Evolutionary conservation across 2,113 vertebrate species (phyloP).

Genomic region (Lates calcarifer): DNA sequence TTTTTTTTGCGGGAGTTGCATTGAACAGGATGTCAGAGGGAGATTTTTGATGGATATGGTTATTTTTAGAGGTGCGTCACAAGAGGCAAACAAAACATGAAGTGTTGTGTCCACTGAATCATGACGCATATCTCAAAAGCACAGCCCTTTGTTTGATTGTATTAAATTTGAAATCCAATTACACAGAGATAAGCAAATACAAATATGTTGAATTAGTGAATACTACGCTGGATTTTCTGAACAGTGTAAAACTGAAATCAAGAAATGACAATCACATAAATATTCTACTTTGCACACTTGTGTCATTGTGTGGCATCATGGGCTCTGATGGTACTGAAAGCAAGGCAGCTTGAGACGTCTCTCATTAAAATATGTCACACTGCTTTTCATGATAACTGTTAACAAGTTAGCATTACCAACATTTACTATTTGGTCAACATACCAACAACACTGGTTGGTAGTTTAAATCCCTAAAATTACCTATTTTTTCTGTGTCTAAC

Average conservation of each 20-base stretch:
- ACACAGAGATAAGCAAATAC: background rate
- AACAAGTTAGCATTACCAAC: too few species aligned
- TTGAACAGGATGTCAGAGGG: slow-evolving; percentile 26
- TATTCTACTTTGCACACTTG: background rate
- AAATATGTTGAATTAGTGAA: background rate
- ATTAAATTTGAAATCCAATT: background rate
- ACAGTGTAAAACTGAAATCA: background rate
- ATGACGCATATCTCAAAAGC: background rate
- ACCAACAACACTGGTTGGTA: too few species aligned
- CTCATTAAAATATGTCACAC: slow-evolving; percentile 26
- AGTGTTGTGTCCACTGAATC: slow-evolving; percentile 8
- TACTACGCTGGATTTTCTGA: too few species aligned
- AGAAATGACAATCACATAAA: background rate
- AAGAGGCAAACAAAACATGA: slow-evolving; percentile 4
- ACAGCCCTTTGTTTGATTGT: background rate
- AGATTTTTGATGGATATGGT: slow-evolving; percentile 28
- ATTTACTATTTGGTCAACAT: too few species aligned
- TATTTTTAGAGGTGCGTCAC: slow-evolving; percentile 10
- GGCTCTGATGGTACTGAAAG: background rate
- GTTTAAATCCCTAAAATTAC: too few species aligned
- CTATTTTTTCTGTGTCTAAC: too few species aligned
- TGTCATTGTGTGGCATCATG: background rate
- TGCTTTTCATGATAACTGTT: background rate
- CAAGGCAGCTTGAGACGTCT: background rate
- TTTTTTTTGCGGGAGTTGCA: background rate